Base-by-base conservation (phyloP, 2,113 vertebrate genomes). In the Xenopus laevis region DNA sequence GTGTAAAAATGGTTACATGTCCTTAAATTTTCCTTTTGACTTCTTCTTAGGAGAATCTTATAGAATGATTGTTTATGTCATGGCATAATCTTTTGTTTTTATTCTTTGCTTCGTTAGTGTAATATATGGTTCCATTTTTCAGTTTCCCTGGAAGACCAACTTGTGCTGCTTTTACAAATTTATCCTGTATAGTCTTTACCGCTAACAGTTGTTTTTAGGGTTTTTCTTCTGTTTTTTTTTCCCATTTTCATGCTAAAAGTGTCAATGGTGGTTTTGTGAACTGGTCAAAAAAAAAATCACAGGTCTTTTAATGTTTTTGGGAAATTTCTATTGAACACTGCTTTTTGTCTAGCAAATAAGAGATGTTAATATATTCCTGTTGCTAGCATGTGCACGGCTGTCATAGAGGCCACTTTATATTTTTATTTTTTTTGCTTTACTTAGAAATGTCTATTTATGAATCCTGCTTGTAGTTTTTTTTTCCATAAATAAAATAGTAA, bases 391-490 rank as follows among this genome's bases (percentile, higher is more conserved):
- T 98, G 96, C 96, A 98, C 96, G 95, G 95, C 94, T 95, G 92
- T 94, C 95, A 95, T 96, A 96, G 94, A 94, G 93, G 94, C 95
- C 95, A 94, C 91, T 93, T 91, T 94, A 94, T 95, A 5, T 47
- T 47, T 47, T 3, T 50, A 9, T 93, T 94, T 95, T 95, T 88
- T 92, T 91, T 86, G 95, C 96, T 98, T 97, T 93, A 95, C 94
- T 97, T 98, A 98, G 94, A 99, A 98, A 99, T 96, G 96, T 98
- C 96, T 98, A 98, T 99, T 99, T 98, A 97, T 98, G 96, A 96
- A 98, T 96, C 97, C 95, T 98, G 95, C 96, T 98, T 98, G 97
- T 98, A 98, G 96, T 98, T 98, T 92, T 99, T n/a, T n/a, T 92
- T 98, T 98, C 46, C 96, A 99, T 95, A 97, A 99, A 99, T 99